phyloP scores from a whole-genome alignment of 2,888 invertebrate species.

The Ophioninae sp. region DNA sequence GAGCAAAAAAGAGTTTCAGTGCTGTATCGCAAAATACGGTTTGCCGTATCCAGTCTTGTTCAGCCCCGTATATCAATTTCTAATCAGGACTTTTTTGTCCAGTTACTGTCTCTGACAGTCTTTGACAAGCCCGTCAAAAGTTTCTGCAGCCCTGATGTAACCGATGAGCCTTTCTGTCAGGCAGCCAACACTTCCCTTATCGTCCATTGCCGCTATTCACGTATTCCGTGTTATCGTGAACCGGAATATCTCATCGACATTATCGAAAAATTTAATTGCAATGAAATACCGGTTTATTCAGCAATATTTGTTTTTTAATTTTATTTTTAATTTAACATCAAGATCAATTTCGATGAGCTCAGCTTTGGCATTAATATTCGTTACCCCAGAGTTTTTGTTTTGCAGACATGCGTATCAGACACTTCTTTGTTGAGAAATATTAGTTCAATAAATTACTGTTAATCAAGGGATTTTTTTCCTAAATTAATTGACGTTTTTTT shows the following conservation, averaged over 20 bases:
- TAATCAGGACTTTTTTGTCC: too few relatives aligned
- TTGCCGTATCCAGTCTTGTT: too few relatives aligned
- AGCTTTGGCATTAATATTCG: background rate
- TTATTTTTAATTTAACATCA: background rate
- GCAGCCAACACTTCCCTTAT: background rate
- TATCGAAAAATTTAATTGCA: background rate
- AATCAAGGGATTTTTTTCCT: too few relatives aligned
- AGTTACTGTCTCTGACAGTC: too few relatives aligned
- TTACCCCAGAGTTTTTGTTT: background rate
- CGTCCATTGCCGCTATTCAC: constrained; percentile 6
- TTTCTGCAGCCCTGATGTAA: background rate
- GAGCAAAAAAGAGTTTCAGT: too few relatives aligned
- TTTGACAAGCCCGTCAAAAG: background rate
- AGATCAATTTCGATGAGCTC: background rate
- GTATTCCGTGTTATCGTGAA: constrained; percentile 3
- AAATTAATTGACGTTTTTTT: too few relatives aligned
- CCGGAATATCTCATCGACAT: constrained; percentile 11
- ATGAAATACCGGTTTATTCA: background rate
- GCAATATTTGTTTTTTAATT: background rate
- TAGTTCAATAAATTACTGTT: too few relatives aligned
- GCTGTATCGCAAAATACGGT: too few relatives aligned
- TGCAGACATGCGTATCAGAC: background rate
- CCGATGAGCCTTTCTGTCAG: background rate
- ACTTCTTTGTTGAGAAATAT: background rate
- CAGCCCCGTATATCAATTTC: too few relatives aligned